A percentile compares a stretch with the other conserved stretches of the same genome.
phyloP scores from a whole-genome alignment of 23 tunicate species.

The Ciona savignyi region DNA sequence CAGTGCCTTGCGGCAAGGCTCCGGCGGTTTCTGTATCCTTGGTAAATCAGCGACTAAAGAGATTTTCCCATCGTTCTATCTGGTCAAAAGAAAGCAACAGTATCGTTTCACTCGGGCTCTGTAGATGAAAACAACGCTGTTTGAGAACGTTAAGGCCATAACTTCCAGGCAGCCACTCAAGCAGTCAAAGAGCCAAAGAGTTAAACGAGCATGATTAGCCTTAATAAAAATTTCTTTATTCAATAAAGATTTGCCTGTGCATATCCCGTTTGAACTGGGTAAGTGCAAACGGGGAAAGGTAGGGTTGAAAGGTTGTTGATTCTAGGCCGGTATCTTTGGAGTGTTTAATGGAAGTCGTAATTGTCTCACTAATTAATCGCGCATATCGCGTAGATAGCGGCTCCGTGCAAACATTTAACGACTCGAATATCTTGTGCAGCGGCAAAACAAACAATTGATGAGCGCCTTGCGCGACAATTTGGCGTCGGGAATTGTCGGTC shows the following conservation, averaged over 20 bases:
- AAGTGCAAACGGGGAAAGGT: too few species aligned
- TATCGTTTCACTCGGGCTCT: neutral
- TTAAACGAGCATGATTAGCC: too few species aligned
- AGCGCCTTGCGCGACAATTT: neutral
- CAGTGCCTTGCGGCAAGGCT: neutral
- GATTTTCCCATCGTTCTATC: neutral
- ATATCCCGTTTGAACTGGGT: too few species aligned
- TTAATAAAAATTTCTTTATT: too few species aligned
- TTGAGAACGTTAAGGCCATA: too few species aligned
- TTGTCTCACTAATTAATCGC: neutral
- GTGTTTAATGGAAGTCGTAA: neutral
- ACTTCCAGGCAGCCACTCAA: too few species aligned
- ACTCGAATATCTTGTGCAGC: neutral
- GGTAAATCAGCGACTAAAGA: neutral
- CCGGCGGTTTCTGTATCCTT: neutral
- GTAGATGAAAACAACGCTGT: too few species aligned
- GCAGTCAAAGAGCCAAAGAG: too few species aligned
- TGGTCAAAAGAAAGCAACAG: neutral
- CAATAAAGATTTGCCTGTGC: too few species aligned
- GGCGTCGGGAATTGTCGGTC: neutral
- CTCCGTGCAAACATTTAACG: neutral
- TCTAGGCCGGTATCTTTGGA: neutral
- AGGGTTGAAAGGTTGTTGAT: too few species aligned
- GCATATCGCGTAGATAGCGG: neutral
- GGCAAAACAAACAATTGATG: neutral